These are phyloP conservation scores for Morpho deidamia DNA, from an alignment of 2,888 invertebrate genomes.

Conservation along the genomic window DNA sequence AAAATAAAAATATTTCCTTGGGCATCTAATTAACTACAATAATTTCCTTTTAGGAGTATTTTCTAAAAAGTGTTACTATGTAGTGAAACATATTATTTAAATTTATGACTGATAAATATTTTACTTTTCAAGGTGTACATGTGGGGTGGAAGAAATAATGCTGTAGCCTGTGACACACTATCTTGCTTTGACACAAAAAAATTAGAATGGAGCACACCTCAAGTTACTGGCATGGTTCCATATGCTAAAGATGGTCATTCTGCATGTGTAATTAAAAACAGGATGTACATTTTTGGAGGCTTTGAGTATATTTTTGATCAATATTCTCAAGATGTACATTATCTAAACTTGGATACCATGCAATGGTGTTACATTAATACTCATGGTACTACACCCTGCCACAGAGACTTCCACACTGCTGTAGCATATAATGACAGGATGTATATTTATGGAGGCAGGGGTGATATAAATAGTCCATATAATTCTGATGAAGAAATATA, in stretches of 20 bases:
- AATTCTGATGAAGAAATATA: slow-evolving; percentile 84
- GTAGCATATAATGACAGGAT: slow-evolving; percentile 86
- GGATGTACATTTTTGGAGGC: slow-evolving; percentile 95
- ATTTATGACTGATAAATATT: neutral
- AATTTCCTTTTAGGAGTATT: too few species aligned
- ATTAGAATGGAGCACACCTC: slow-evolving; percentile 82
- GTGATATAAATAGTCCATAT: slow-evolving; percentile 80
- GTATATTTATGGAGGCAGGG: slow-evolving; percentile 94
- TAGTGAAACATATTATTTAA: neutral
- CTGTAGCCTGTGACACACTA: slow-evolving; percentile 86
- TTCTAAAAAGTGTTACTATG: too few species aligned
- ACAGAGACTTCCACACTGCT: slow-evolving; percentile 94
- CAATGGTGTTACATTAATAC: slow-evolving; percentile 83
- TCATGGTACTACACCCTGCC: slow-evolving; percentile 81
- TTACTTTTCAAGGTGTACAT: slow-evolving; percentile 80
- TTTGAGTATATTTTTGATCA: slow-evolving; percentile 90
- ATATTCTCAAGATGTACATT: slow-evolving; percentile 88
- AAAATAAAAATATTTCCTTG: too few species aligned
- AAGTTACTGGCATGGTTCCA: slow-evolving; percentile 84
- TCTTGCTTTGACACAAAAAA: slow-evolving; percentile 89
- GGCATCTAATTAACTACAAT: too few species aligned
- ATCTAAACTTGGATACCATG: slow-evolving; percentile 84
- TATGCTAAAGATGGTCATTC: slow-evolving; percentile 94
- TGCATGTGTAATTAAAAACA: slow-evolving; percentile 86
- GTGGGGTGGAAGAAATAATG: slow-evolving; percentile 96